These are phyloP conservation scores for Drosophila algonquin DNA, from an alignment of 2,888 invertebrate genomes.

Conservation along the genomic window DNA sequence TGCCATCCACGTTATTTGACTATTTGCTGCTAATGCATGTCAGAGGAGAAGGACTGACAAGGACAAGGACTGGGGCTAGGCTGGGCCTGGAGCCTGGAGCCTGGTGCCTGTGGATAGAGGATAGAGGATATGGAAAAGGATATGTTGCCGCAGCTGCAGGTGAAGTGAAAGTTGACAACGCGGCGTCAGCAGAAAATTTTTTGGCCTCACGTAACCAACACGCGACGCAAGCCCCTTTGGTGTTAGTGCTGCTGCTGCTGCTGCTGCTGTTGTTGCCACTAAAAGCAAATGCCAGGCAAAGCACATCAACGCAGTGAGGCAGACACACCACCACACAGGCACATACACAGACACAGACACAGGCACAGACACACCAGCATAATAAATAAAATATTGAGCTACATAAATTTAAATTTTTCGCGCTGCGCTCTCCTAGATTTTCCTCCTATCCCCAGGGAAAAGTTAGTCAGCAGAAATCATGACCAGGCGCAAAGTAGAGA, in stretches of 20 bases:
- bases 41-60: constrained; percentile 7
- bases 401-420: constrained; percentile 72
- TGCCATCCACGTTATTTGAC: constrained; percentile 71
- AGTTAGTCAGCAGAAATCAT: constrained; percentile 76
- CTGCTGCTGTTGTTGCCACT: constrained; percentile 48
- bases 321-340: constrained; percentile 1
- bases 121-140: constrained; percentile 14
- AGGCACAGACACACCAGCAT: constrained; percentile 30
- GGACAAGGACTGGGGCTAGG: neutral
- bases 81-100: neutral
- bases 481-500: constrained; percentile 21
- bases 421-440: constrained; percentile 20
- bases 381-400: constrained; percentile 74
- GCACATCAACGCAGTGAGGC: constrained; percentile 27
- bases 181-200: constrained; percentile 70
- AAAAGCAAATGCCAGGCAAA: constrained; percentile 64
- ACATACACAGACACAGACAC: constrained; percentile 15
- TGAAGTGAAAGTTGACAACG: constrained; percentile 78
- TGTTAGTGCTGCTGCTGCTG: constrained; percentile 8
- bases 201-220: constrained; percentile 64
- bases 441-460: constrained; percentile 36
- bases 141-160: constrained; percentile 70
- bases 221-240: constrained; percentile 40
- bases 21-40: constrained; percentile 69
- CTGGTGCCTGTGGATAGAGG: no score